A percentile compares a stretch with the other conserved stretches of the same genome.
Evolutionary conservation across 1,140 invertebrate species (phyloP).

Genomic region (Cylas formicarius): DNA sequence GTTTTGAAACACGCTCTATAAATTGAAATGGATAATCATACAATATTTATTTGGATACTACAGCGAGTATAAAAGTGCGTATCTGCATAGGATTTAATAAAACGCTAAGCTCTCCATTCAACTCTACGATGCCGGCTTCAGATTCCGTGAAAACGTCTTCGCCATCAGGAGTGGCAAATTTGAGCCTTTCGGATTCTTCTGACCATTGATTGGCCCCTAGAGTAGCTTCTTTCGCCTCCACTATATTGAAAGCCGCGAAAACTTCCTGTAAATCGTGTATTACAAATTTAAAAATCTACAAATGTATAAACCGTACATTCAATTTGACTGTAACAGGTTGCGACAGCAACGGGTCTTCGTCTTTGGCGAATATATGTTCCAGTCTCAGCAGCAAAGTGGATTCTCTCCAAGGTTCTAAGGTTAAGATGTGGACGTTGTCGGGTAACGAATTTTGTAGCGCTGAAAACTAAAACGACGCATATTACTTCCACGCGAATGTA

Average conservation of each 20-base stretch:
- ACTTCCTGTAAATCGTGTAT: conserved; percentile 24
- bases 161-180: conserved; percentile 1
- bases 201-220: conserved; percentile 23
- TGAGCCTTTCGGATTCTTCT: conserved; percentile 16
- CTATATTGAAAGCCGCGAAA: conserved; percentile 24
- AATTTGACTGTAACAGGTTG: conserved; percentile 50
- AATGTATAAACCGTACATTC: conserved; percentile 35
- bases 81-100: conserved; percentile 26
- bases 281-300: conserved; percentile 2
- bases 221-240: conserved; percentile 21
- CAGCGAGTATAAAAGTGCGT: conserved; percentile 22
- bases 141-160: neutral
- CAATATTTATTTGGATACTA: no score
- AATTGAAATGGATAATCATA: no score
- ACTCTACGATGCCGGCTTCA: neutral
- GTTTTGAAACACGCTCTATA: no score
- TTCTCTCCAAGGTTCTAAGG: conserved; percentile 72
- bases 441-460: conserved; percentile 50
- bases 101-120: conserved; percentile 13
- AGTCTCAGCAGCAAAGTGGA: conserved; percentile 65
- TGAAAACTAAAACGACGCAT: conserved; percentile 18
- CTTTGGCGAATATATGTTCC: conserved; percentile 77
- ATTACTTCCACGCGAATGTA: neutral
- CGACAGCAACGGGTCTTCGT: conserved; percentile 54
- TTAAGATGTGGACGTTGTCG: conserved; percentile 72